These are phyloP conservation scores for Limosa lapponica DNA, from an alignment of 2,797 vertebrate genomes.

Conservation along the genomic window DNA sequence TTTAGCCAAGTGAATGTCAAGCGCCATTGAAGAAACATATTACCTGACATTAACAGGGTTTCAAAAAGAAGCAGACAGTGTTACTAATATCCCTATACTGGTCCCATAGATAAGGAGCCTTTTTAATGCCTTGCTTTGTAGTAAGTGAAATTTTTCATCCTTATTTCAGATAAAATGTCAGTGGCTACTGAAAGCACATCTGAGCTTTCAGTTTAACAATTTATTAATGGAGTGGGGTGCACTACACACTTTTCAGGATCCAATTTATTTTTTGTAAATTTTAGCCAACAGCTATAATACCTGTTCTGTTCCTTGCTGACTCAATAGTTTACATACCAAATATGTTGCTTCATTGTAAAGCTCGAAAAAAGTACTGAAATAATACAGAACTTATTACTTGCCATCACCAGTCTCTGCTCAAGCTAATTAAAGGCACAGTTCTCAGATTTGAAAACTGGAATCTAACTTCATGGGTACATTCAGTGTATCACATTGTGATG, in stretches of 20 bases:
- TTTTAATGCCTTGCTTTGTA: slow-evolving; percentile 69
- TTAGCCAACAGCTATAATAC: neutral
- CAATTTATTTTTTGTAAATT: slow-evolving; percentile 12
- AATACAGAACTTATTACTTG: neutral
- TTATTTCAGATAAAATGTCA: slow-evolving; percentile 62
- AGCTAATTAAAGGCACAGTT: neutral
- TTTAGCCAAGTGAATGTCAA: slow-evolving; percentile 33
- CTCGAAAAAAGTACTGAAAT: neutral
- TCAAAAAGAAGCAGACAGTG: slow-evolving; percentile 62
- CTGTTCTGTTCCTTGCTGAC: neutral
- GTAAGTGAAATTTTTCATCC: slow-evolving; percentile 64
- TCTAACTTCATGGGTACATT: neutral
- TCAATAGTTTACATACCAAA: neutral
- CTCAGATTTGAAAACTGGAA: neutral
- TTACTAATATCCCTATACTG: slow-evolving; percentile 73
- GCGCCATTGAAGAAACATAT: slow-evolving; percentile 47
- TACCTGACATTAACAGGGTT: slow-evolving; percentile 64
- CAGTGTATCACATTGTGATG: fast-evolving
- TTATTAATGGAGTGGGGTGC: slow-evolving; percentile 23
- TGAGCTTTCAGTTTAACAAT: slow-evolving; percentile 23
- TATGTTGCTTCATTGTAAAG: neutral
- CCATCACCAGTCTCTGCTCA: neutral
- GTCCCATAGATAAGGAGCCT: slow-evolving; percentile 69
- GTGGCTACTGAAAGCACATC: slow-evolving; percentile 47
- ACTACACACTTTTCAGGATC: neutral